Percentiles rank a stretch among this genome's conserved stretches.
phyloP scores from a whole-genome alignment of 2,888 invertebrate genomes.

The Agonopterix subpropinquella region DNA sequence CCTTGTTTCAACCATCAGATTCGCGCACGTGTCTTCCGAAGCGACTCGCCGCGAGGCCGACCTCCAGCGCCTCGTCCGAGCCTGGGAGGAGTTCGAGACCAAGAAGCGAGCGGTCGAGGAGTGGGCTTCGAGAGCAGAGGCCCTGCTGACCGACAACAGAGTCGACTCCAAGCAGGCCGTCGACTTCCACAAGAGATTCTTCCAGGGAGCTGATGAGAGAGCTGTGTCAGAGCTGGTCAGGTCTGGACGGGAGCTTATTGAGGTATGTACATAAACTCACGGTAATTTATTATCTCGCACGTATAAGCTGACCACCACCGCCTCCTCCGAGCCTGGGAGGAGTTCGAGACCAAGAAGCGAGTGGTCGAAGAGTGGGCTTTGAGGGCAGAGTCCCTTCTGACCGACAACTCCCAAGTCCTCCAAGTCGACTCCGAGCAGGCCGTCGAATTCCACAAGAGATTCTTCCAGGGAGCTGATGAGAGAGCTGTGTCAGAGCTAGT shows the following conservation, averaged over 20 bases:
- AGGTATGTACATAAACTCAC: slow-evolving; percentile 53
- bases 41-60: slow-evolving; percentile 87
- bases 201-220: slow-evolving; percentile 89
- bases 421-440: slow-evolving; percentile 86
- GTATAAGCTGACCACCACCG: slow-evolving; percentile 87
- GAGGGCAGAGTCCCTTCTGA: slow-evolving; percentile 87
- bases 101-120: slow-evolving; percentile 87
- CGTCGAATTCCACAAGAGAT: slow-evolving; percentile 89
- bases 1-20: slow-evolving; percentile 43
- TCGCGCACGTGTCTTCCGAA: slow-evolving; percentile 84
- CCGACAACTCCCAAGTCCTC: slow-evolving; percentile 88
- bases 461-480: slow-evolving; percentile 92
- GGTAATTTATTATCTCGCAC: no score
- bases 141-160: slow-evolving; percentile 85
- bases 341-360: slow-evolving; percentile 86
- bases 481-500: slow-evolving; percentile 87
- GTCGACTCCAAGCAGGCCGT: slow-evolving; percentile 87
- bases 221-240: slow-evolving; percentile 87
- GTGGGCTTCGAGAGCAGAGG: slow-evolving; percentile 91
- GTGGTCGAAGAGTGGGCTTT: slow-evolving; percentile 91
- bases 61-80: slow-evolving; percentile 84
- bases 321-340: slow-evolving; percentile 88
- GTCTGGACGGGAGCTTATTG: slow-evolving; percentile 82
- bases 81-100: slow-evolving; percentile 90
- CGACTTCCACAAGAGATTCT: slow-evolving; percentile 90